Evolutionary conservation across 2,888 invertebrate genomes (phyloP).

Genomic region (Poecilus cupreus): DNA sequence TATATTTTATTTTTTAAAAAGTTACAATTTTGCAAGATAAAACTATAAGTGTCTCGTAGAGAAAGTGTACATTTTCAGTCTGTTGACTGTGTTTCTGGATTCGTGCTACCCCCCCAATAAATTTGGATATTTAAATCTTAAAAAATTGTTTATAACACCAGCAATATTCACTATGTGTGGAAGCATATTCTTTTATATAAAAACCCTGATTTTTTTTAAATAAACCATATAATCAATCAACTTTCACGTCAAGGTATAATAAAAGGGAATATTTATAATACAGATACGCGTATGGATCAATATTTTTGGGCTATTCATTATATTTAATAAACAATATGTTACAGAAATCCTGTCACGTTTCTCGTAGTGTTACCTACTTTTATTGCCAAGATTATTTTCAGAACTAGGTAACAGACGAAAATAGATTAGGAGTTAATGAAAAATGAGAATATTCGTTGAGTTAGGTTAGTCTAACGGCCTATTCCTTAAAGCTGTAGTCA

Average conservation of each 20-base stretch:
- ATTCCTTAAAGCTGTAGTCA: too few species aligned
- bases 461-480: slow-evolving; percentile 33
- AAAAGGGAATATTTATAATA: slow-evolving; percentile 15
- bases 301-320: slow-evolving; percentile 5
- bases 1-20: too few species aligned
- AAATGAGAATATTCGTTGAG: slow-evolving; percentile 2
- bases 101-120: too few species aligned
- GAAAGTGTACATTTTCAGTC: too few species aligned
- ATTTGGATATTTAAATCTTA: too few species aligned
- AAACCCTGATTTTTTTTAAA: slow-evolving; percentile 16
- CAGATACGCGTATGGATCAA: slow-evolving; percentile 13
- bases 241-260: slow-evolving; percentile 27
- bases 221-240: slow-evolving; percentile 28
- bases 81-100: too few species aligned
- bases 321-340: slow-evolving; percentile 14
- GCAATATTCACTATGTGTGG: background rate
- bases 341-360: background rate
- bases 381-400: slow-evolving; percentile 23
- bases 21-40: too few species aligned
- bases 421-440: slow-evolving; percentile 23
- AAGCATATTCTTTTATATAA: background rate
- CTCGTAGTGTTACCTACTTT: background rate
- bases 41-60: too few species aligned
- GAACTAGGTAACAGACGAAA: slow-evolving; percentile 31
- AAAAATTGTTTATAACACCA: background rate